A percentile compares a stretch with the other conserved stretches of the same genome.
phyloP scores from a whole-genome alignment of 1,140 invertebrate species.

The Drosophila suzukii region DNA sequence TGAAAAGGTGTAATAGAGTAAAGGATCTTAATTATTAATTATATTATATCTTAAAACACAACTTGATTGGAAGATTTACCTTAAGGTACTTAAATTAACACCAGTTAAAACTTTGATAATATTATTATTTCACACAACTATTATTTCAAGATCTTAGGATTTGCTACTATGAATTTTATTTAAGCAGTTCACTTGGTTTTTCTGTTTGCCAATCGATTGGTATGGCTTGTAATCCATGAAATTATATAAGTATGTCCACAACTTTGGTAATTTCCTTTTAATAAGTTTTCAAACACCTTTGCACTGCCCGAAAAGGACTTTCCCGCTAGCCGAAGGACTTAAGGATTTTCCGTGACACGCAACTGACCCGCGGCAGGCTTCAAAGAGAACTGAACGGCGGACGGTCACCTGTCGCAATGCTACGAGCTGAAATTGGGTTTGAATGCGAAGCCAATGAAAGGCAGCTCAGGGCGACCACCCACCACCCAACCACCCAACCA shows the following conservation, averaged over 20 bases:
- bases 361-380: conserved; percentile 62
- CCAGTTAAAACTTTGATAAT: not conserved
- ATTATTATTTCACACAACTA: not conserved
- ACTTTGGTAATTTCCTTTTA: not conserved
- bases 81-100: not conserved
- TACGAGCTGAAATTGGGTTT: conserved; percentile 59
- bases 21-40: too few relatives aligned
- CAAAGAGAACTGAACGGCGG: conserved; percentile 60
- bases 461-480: conserved; percentile 29
- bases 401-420: conserved; percentile 78
- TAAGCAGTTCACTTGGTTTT: not conserved
- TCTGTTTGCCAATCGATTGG: too few relatives aligned
- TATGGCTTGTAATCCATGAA: not conserved
- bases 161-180: not conserved
- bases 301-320: not conserved
- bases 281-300: not conserved
- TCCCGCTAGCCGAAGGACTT: not conserved
- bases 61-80: not conserved
- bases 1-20: too few relatives aligned
- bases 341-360: conserved; percentile 57
- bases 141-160: not conserved
- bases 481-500: conserved; percentile 19
- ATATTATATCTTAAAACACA: too few relatives aligned
- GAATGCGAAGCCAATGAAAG: conserved; percentile 74
- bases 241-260: not conserved